Evolutionary conservation across 2,113 vertebrate species (phyloP).

Genomic region (Percopsis transmontana): DNA sequence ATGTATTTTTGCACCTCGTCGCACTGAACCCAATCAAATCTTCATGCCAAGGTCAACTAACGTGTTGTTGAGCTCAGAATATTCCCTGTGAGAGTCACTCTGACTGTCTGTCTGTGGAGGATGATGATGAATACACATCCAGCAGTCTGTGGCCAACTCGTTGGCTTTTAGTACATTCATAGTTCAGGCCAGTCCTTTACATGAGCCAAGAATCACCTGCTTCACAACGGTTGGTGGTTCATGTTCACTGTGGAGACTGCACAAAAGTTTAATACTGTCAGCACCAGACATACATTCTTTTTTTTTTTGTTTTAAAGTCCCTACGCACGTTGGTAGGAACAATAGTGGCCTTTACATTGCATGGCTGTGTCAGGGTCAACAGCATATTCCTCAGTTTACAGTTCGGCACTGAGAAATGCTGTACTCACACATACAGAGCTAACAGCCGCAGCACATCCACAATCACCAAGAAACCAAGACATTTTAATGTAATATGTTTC

Average conservation of each 20-base stretch:
- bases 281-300: constrained; percentile 33
- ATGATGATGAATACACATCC: neutral
- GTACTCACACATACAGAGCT: constrained; percentile 42
- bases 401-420: constrained; percentile 46
- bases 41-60: no score
- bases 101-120: neutral
- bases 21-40: no score
- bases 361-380: constrained; percentile 62
- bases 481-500: constrained; percentile 20
- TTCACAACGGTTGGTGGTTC: neutral
- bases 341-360: constrained; percentile 63
- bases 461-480: neutral
- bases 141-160: neutral
- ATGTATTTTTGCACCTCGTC: no score
- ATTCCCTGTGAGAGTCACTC: no score
- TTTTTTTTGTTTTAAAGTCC: constrained; percentile 40
- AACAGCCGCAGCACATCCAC: constrained; percentile 16
- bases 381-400: constrained; percentile 66
- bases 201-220: neutral
- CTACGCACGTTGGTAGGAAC: constrained; percentile 50
- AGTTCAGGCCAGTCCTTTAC: constrained; percentile 10
- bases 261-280: constrained; percentile 44
- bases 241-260: constrained; percentile 20
- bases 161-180: neutral
- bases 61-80: no score